phyloP scores from a whole-genome alignment of 1,140 invertebrate species.

The Aleiodes sp. region DNA sequence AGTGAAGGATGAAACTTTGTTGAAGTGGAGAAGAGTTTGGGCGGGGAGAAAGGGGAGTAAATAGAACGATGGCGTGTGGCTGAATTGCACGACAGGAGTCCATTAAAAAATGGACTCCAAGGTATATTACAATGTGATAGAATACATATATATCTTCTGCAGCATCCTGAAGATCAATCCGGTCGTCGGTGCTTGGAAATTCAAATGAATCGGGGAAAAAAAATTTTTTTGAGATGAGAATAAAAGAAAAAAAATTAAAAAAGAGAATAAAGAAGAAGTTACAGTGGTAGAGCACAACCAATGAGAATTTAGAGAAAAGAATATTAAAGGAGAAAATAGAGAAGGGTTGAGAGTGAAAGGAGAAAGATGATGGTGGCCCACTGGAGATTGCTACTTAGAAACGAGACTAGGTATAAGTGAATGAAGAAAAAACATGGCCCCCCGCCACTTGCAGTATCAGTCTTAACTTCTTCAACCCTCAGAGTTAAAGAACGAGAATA shows the following conservation, averaged over 20 bases:
- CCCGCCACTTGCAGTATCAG: neutral
- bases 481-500: too few species aligned
- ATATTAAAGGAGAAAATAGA: too few species aligned
- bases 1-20: too few species aligned
- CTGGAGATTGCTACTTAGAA: slow-evolving; percentile 43
- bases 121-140: slow-evolving; percentile 1
- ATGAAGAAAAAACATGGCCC: slow-evolving; percentile 11
- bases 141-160: neutral
- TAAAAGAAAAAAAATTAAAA: slow-evolving; percentile 40
- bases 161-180: slow-evolving; percentile 1
- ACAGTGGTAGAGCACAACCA: slow-evolving; percentile 26
- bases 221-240: too few species aligned
- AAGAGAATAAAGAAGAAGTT: slow-evolving; percentile 18
- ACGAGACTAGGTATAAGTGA: slow-evolving; percentile 47
- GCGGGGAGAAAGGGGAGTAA: neutral
- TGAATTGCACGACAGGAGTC: slow-evolving; percentile 46
- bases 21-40: neutral
- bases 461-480: slow-evolving; percentile 27
- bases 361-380: slow-evolving; percentile 27
- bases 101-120: slow-evolving; percentile 54
- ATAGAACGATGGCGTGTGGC: slow-evolving; percentile 29
- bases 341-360: slow-evolving; percentile 33
- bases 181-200: slow-evolving; percentile 39
- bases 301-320: slow-evolving; percentile 19
- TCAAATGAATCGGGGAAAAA: slow-evolving; percentile 50